Evolutionary conservation across 2,888 invertebrate genomes (phyloP).

Genomic region (Pseudococcus longispinus): DNA sequence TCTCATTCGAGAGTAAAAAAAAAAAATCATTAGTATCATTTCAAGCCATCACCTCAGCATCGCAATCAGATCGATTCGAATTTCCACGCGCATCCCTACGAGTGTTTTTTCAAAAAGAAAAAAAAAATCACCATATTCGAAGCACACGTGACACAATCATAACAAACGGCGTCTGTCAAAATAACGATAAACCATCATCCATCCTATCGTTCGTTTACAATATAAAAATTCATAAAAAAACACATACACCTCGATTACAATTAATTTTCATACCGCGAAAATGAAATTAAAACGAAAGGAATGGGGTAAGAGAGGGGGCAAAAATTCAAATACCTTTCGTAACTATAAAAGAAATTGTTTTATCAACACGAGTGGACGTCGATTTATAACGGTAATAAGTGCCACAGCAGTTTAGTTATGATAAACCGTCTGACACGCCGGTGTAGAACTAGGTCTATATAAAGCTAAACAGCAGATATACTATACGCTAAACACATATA

Average conservation of each 20-base stretch:
- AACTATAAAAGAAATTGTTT: neutral
- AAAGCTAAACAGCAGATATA: neutral
- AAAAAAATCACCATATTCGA: neutral
- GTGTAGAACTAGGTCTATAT: neutral
- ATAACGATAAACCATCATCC: neutral
- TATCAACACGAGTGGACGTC: slow-evolving; percentile 33
- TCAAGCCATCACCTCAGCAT: neutral
- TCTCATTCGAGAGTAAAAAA: neutral
- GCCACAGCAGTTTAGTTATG: slow-evolving; percentile 47
- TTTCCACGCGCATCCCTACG: neutral
- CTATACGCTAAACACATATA: neutral
- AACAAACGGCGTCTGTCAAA: slow-evolving; percentile 5
- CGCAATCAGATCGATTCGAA: neutral
- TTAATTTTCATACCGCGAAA: neutral
- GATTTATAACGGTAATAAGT: slow-evolving; percentile 50
- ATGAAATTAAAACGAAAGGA: no score
- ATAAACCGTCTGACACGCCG: slow-evolving; percentile 8
- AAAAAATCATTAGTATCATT: neutral
- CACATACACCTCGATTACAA: neutral
- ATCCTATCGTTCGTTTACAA: neutral
- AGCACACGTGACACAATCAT: slow-evolving; percentile 1
- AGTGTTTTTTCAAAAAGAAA: neutral
- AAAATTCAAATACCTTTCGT: neutral
- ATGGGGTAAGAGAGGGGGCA: neutral
- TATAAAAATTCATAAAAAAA: neutral